Percentiles rank a stretch among this genome's conserved stretches.
These are phyloP conservation scores for Nansenia antarctica DNA, from an alignment of 2,113 vertebrate species.

Conservation along the genomic window DNA sequence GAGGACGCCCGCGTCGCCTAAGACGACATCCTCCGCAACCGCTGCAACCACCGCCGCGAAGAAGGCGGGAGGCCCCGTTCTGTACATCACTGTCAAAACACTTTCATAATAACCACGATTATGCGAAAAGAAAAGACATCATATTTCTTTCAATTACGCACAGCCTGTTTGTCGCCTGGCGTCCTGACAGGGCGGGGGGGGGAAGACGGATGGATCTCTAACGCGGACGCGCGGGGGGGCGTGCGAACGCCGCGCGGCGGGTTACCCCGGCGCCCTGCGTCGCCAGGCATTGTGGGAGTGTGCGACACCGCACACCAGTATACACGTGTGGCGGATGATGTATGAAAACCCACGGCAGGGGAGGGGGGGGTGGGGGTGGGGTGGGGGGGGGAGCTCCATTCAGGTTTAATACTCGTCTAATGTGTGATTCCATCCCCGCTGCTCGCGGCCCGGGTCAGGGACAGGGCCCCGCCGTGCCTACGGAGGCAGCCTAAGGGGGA, in stretches of 20 bases:
- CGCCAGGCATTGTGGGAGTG: slow-evolving; percentile 61
- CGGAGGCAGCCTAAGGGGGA: too few relatives aligned
- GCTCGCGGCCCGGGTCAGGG: slow-evolving; percentile 43
- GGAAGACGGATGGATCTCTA: slow-evolving; percentile 68
- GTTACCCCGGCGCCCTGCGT: slow-evolving; percentile 42
- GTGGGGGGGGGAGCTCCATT: slow-evolving; percentile 33
- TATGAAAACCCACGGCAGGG: slow-evolving; percentile 53
- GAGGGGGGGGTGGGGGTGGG: too few relatives aligned
- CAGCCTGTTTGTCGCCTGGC: neutral
- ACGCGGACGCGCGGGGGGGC: slow-evolving; percentile 57
- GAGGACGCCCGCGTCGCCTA: too few relatives aligned
- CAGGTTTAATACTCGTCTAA: slow-evolving; percentile 50
- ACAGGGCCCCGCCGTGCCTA: slow-evolving; percentile 14
- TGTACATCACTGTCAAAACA: too few relatives aligned
- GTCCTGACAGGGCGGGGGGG: slow-evolving; percentile 32
- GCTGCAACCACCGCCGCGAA: too few relatives aligned
- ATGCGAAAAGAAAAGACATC: neutral
- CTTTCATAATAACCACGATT: neutral
- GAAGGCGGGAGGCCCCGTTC: too few relatives aligned
- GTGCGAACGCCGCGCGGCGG: slow-evolving; percentile 52
- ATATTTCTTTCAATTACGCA: neutral
- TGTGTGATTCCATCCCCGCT: slow-evolving; percentile 52
- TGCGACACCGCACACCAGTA: slow-evolving; percentile 21
- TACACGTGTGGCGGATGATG: slow-evolving; percentile 51
- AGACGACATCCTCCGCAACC: too few relatives aligned